A percentile compares a stretch with the other conserved stretches of the same genome.
phyloP scores from a whole-genome alignment of 2,113 vertebrate genomes.

The Pterocles gutturalis region DNA sequence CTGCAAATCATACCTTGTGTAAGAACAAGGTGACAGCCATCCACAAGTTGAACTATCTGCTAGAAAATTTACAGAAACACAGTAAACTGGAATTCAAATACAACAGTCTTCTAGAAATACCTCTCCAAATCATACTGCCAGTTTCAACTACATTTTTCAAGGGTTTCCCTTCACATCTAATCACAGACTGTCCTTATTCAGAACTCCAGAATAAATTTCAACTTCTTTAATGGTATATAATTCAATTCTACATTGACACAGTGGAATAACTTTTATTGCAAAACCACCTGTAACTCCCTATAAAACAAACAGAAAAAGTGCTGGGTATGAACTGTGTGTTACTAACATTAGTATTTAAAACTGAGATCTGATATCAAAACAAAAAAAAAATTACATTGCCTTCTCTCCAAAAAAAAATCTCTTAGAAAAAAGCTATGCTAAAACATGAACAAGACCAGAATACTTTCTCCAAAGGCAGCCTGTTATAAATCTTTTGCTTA shows the following conservation, averaged over 20 bases:
- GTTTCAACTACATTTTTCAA: not conserved
- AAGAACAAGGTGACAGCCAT: not conserved
- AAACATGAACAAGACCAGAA: not conserved
- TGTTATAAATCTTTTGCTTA: not conserved
- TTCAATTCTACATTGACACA: not conserved
- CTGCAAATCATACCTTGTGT: rapidly evolving
- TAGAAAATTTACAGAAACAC: not conserved
- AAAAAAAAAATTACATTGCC: too few species aligned
- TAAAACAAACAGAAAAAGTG: too few species aligned
- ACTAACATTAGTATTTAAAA: too few species aligned
- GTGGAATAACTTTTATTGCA: not conserved
- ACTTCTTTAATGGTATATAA: not conserved
- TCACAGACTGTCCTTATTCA: not conserved
- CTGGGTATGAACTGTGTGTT: too few species aligned
- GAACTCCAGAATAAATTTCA: not conserved
- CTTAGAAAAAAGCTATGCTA: too few species aligned
- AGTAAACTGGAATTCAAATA: not conserved
- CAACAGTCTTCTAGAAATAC: not conserved
- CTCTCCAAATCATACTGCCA: not conserved
- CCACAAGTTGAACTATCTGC: not conserved
- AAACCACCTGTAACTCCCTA: too few species aligned
- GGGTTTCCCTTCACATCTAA: not conserved
- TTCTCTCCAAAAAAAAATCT: too few species aligned
- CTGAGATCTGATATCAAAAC: too few species aligned
- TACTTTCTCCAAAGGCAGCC: not conserved